Evolutionary conservation across 2,888 invertebrate genomes (phyloP).

Genomic region (Brenthis hecate): DNA sequence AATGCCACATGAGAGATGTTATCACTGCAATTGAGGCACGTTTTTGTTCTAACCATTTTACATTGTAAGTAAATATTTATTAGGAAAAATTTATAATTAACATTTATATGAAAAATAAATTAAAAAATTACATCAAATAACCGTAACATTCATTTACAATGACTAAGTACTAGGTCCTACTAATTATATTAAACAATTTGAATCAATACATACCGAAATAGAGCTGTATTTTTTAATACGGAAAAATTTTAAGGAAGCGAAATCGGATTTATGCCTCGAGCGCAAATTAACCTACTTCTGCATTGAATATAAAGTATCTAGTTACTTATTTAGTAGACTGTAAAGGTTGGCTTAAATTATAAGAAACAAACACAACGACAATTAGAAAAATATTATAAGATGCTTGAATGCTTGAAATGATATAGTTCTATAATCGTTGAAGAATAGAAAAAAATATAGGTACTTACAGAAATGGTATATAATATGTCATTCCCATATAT

Average conservation of each 20-base stretch:
- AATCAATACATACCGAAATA: background rate
- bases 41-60: constrained; percentile 18
- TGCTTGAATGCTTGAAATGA: too few relatives aligned
- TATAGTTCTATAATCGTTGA: too few relatives aligned
- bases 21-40: constrained; percentile 2
- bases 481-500: too few relatives aligned
- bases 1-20: constrained; percentile 7
- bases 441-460: too few relatives aligned
- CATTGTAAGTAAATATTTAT: constrained; percentile 16
- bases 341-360: too few relatives aligned
- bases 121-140: background rate
- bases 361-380: too few relatives aligned
- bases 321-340: background rate
- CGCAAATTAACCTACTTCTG: background rate
- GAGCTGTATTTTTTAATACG: background rate
- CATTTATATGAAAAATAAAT: background rate
- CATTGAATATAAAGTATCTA: background rate
- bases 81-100: too few relatives aligned
- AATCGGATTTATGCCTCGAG: background rate
- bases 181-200: too few relatives aligned
- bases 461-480: too few relatives aligned
- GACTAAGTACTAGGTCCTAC: too few relatives aligned
- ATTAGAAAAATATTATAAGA: too few relatives aligned
- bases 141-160: too few relatives aligned
- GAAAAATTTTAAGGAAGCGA: background rate